These are phyloP conservation scores for Polypedilum vanderplanki DNA, from an alignment of 1,140 invertebrate species.

Conservation along the genomic window DNA sequence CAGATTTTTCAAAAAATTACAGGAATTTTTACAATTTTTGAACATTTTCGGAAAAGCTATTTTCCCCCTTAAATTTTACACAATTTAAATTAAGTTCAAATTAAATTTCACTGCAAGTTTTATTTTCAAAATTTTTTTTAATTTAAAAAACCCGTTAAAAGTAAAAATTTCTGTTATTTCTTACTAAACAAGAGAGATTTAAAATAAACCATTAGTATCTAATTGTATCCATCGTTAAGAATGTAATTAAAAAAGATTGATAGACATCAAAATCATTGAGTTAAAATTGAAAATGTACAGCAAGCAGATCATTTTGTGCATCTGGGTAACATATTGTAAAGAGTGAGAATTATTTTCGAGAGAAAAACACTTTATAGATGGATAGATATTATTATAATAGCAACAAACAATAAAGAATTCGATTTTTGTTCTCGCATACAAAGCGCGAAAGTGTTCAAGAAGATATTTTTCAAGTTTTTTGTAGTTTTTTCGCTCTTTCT, in stretches of 20 bases:
- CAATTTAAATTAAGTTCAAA: no score
- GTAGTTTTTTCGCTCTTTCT: background rate
- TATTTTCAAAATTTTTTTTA: no score
- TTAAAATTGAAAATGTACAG: background rate
- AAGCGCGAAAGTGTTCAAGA: background rate
- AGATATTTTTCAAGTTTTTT: background rate
- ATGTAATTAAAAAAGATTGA: conserved; percentile 7
- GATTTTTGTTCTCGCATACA: background rate
- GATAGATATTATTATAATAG: background rate
- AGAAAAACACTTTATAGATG: background rate
- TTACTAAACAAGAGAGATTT: background rate
- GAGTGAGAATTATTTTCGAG: background rate
- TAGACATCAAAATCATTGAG: background rate
- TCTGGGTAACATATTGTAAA: background rate
- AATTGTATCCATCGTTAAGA: conserved; percentile 5
- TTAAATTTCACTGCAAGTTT: no score
- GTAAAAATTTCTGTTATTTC: no score
- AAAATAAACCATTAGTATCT: background rate
- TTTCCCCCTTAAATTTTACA: no score
- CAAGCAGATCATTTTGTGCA: background rate
- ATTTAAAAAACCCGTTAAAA: no score
- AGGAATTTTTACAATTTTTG: no score
- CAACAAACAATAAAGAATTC: background rate
- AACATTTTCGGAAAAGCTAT: no score
- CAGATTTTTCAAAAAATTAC: no score